A percentile compares a stretch with the other conserved stretches of the same genome.
phyloP scores from a whole-genome alignment of 2,888 invertebrate genomes.

The Criorhina ranunculi region DNA sequence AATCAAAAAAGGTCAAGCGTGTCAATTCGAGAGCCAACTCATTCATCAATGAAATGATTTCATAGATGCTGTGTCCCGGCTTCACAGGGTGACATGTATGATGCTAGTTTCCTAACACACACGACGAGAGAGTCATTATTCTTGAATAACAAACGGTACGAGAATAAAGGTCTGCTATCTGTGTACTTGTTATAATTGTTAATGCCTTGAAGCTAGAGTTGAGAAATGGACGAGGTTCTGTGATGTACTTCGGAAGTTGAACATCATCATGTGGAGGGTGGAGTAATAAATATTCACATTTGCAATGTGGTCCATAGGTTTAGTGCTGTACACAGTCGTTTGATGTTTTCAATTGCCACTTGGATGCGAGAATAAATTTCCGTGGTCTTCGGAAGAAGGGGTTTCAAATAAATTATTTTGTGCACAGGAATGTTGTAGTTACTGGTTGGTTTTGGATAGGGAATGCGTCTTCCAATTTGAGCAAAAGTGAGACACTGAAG shows the following conservation, averaged over 20 bases:
- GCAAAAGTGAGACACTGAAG: too few relatives aligned
- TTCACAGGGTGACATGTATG: constrained; percentile 20
- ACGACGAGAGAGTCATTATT: background rate
- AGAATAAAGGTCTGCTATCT: background rate
- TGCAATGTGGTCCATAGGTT: background rate
- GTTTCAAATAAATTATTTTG: background rate
- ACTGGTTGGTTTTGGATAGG: too few relatives aligned
- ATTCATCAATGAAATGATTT: constrained; percentile 74
- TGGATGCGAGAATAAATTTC: constrained; percentile 9
- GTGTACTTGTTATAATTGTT: constrained; percentile 1
- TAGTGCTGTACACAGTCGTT: background rate
- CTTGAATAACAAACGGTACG: background rate
- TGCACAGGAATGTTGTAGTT: background rate
- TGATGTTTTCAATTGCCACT: constrained; percentile 2
- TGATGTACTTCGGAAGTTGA: constrained; percentile 19
- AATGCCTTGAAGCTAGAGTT: constrained; percentile 8
- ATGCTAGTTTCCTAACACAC: constrained; percentile 8
- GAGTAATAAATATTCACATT: constrained; percentile 35
- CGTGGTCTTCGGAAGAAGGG: background rate
- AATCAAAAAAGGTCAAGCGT: constrained; percentile 72
- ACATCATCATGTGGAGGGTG: constrained; percentile 14
- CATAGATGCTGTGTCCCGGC: constrained; percentile 33
- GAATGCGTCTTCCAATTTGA: too few relatives aligned
- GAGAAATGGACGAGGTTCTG: background rate
- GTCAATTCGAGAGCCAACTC: constrained; percentile 67